Evolutionary conservation across 2,888 invertebrate species (phyloP).

Genomic region (Crocallis elinguaria): DNA sequence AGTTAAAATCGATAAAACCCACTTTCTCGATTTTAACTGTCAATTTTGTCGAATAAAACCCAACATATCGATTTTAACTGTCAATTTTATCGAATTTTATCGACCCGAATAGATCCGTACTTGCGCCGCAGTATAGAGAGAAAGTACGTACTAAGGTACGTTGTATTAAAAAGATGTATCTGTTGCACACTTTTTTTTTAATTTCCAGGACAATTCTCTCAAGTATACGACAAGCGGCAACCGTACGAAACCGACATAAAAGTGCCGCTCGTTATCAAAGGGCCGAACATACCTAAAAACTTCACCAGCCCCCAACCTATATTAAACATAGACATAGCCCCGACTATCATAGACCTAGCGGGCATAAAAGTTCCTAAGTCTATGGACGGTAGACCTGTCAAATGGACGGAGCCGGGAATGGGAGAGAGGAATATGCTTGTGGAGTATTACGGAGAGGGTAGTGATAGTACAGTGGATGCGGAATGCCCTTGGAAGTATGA

Average conservation of each 20-base stretch:
- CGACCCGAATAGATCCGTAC: too few species aligned
- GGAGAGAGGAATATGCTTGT: constrained; percentile 86
- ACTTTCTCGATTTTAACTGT: too few species aligned
- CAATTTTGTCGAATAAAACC: too few species aligned
- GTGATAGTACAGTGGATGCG: constrained; percentile 77
- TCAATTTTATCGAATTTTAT: too few species aligned
- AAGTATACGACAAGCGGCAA: constrained; percentile 95
- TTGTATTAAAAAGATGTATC: too few species aligned
- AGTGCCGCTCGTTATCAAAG: constrained; percentile 92
- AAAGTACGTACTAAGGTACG: too few species aligned
- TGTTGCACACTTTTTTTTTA: background rate
- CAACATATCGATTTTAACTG: too few species aligned
- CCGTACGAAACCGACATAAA: constrained; percentile 95
- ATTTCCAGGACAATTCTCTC: constrained; percentile 91
- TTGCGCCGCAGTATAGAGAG: too few species aligned
- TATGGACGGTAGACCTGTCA: constrained; percentile 86
- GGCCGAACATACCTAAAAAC: constrained; percentile 86
- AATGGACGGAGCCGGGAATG: constrained; percentile 35
- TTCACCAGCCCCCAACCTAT: constrained; percentile 83
- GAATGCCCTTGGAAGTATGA: constrained; percentile 88
- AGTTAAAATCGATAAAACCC: too few species aligned
- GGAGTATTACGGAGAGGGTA: constrained; percentile 93
- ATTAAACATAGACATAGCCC: constrained; percentile 92
- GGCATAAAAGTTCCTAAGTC: constrained; percentile 66
- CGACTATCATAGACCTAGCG: constrained; percentile 91